Evolutionary conservation across 2,113 vertebrate genomes (phyloP).

Genomic region (Lates calcarifer): DNA sequence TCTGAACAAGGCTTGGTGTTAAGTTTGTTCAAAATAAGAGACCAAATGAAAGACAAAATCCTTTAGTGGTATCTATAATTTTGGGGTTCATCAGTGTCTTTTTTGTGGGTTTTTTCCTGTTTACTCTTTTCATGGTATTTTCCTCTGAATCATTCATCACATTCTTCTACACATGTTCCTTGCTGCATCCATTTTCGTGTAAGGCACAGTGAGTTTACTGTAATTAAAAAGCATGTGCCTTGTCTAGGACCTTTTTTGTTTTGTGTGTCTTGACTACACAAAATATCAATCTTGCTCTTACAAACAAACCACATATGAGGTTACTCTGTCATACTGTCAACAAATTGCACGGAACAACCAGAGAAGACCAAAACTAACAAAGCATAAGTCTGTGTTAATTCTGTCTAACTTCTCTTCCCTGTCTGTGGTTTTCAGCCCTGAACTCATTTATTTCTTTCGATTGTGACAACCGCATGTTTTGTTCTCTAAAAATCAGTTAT

Average conservation of each 20-base stretch:
- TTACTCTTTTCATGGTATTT: background rate
- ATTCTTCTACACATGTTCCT: background rate
- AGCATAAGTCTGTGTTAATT: too few relatives aligned
- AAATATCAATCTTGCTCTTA: background rate
- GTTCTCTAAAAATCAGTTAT: too few relatives aligned
- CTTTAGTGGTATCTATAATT: constrained; percentile 5
- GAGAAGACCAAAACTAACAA: too few relatives aligned
- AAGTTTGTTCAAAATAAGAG: constrained; percentile 14
- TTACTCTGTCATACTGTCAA: background rate
- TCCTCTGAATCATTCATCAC: too few relatives aligned
- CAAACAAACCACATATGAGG: too few relatives aligned
- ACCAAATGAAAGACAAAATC: background rate
- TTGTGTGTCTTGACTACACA: background rate
- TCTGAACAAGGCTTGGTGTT: background rate
- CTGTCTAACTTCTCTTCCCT: too few relatives aligned
- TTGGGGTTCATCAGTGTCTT: background rate
- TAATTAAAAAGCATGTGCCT: constrained; percentile 15
- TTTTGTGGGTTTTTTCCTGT: background rate
- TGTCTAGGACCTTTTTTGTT: background rate
- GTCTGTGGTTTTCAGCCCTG: too few relatives aligned
- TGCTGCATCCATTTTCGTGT: background rate
- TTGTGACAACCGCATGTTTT: too few relatives aligned
- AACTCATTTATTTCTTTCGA: too few relatives aligned
- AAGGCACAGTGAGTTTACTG: background rate
- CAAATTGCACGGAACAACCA: background rate